Percentiles rank a stretch among this genome's conserved stretches.
Evolutionary conservation across 2,888 invertebrate species (phyloP).

Genomic region (Osedax frankpressi): DNA sequence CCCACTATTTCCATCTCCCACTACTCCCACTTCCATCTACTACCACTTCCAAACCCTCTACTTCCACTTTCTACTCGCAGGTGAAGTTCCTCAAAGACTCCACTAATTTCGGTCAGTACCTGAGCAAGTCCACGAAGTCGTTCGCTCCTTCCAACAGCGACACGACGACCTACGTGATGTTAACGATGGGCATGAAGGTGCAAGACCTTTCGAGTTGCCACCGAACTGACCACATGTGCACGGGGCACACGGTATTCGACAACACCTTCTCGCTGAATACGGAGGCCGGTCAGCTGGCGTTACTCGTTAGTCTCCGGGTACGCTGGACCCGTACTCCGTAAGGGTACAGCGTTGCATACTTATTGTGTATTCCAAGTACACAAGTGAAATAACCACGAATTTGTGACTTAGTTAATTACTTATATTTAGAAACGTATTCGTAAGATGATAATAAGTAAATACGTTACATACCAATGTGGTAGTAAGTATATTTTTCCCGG

Average conservation of each 20-base stretch:
- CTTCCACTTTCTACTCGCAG: too few relatives aligned
- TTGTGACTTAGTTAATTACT: too few relatives aligned
- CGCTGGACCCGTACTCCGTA: too few relatives aligned
- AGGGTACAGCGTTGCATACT: too few relatives aligned
- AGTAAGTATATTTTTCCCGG: too few relatives aligned
- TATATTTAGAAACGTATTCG: too few relatives aligned
- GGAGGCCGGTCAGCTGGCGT: slow-evolving; percentile 31
- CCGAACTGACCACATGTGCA: slow-evolving; percentile 32
- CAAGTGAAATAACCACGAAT: neutral
- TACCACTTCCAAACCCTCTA: too few relatives aligned
- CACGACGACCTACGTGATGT: slow-evolving; percentile 26
- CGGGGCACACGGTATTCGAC: slow-evolving; percentile 33
- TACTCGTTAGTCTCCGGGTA: slow-evolving; percentile 36
- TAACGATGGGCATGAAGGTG: slow-evolving; percentile 34
- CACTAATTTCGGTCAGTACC: slow-evolving; percentile 31
- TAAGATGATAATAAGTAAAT: too few relatives aligned
- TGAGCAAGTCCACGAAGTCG: slow-evolving; percentile 26
- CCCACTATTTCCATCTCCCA: neutral
- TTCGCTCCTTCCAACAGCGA: slow-evolving; percentile 23
- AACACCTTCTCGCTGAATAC: slow-evolving; percentile 34
- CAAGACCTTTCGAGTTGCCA: slow-evolving; percentile 34
- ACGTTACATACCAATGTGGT: too few relatives aligned
- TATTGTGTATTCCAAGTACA: too few relatives aligned
- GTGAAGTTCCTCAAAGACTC: slow-evolving; percentile 30
- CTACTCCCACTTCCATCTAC: neutral